Conservation (phyloP, 2,888 invertebrate species). For the Gryllus longicercus region DNA sequence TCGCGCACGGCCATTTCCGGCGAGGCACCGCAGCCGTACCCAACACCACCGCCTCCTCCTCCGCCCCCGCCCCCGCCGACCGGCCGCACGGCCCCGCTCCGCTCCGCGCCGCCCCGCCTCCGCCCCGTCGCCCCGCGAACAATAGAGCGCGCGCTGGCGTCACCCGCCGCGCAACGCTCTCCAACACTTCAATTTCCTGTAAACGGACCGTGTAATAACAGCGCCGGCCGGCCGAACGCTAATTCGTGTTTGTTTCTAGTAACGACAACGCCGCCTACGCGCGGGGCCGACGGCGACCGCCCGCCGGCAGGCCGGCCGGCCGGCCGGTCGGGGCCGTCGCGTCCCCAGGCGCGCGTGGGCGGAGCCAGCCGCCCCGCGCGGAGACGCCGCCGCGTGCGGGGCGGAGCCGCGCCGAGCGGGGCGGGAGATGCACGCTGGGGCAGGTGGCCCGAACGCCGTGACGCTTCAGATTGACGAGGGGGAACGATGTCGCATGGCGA, state of each 20-base stretch:
- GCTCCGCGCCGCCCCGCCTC: not conserved
- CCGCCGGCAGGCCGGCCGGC: too few relatives aligned
- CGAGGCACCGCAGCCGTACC: not conserved
- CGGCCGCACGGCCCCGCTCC: not conserved
- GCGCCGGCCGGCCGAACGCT: slow-evolving; percentile 17
- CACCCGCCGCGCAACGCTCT: not conserved
- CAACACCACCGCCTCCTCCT: not conserved
- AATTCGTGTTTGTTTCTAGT: slow-evolving; percentile 7
- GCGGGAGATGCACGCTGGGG: not conserved
- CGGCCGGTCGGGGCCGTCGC: too few relatives aligned
- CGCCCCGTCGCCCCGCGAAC: not conserved
- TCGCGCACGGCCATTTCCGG: too few relatives aligned
- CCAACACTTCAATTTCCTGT: slow-evolving; percentile 10
- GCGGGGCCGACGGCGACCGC: not conserved
- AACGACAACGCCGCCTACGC: not conserved
- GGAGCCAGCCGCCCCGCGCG: too few relatives aligned
- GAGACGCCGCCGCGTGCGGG: not conserved
- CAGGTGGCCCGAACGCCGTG: too few relatives aligned
- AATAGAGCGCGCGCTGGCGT: not conserved
- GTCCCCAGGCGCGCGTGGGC: too few relatives aligned
- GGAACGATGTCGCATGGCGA: too few relatives aligned
- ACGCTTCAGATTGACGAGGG: too few relatives aligned
- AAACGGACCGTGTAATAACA: slow-evolving; percentile 17
- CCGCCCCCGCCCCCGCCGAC: not conserved
- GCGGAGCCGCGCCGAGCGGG: not conserved